A percentile compares a stretch with the other conserved stretches of the same genome.
Conservation (phyloP, 1,140 invertebrate genomes). For the Radopholus similis region DNA sequence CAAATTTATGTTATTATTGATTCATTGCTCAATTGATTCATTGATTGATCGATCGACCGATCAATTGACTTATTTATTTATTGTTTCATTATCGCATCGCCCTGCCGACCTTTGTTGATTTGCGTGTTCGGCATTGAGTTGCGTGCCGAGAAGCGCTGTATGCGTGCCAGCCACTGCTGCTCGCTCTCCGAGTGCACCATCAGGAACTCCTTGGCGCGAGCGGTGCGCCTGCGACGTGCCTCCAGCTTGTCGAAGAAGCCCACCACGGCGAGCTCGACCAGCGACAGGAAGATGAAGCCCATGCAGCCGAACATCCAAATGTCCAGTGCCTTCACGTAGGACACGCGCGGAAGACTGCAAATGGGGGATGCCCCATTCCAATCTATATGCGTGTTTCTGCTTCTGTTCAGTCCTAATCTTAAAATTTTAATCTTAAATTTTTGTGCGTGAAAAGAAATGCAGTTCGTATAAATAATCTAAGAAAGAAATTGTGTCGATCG, state of each 20-base stretch:
- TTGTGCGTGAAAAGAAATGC: too few relatives aligned
- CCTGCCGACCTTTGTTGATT: too few relatives aligned
- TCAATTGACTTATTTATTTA: too few relatives aligned
- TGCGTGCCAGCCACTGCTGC: conserved; percentile 42
- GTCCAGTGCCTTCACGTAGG: conserved; percentile 55
- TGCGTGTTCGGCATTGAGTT: conserved; percentile 22
- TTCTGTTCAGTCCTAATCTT: too few relatives aligned
- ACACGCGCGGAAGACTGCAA: conserved; percentile 44
- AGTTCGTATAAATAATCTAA: neutral
- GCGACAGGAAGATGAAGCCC: conserved; percentile 57
- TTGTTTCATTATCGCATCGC: too few relatives aligned
- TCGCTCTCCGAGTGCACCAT: conserved; percentile 48
- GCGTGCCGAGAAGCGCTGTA: neutral
- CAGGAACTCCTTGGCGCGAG: conserved; percentile 42
- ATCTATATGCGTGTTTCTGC: too few relatives aligned
- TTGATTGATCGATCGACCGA: too few relatives aligned
- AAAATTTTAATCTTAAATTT: too few relatives aligned
- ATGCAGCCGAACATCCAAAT: conserved; percentile 60
- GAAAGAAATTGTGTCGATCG: neutral
- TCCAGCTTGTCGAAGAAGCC: conserved; percentile 59
- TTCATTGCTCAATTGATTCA: too few relatives aligned
- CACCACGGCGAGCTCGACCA: conserved; percentile 56
- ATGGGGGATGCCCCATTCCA: too few relatives aligned
- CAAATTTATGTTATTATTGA: too few relatives aligned
- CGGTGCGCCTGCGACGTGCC: conserved; percentile 40